Base-by-base conservation (phyloP, 2,797 vertebrate species). In the Notolabrus celidotus region DNA sequence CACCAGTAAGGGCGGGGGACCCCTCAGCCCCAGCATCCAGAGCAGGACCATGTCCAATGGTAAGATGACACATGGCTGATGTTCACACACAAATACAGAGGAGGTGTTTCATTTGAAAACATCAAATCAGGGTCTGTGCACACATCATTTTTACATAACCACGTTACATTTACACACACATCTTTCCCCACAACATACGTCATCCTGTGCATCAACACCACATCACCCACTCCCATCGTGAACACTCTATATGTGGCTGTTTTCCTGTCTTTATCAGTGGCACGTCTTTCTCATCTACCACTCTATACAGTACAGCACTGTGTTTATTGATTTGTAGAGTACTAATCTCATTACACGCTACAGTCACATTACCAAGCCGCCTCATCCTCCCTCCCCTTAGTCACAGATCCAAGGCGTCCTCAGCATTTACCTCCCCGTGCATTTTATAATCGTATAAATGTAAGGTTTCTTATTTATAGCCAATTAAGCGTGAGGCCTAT, bases 21-120 rank as follows among this genome's bases (percentile, higher is more conserved):
- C 98, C 0, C 94, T 99, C 72, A 99, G 98, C 89, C 98, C 98
- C 87, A 99, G 98, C 93, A 99, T 99, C 86, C 98, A 99, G 93
- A 98, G 97, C 85, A 94, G 98, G 89, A 99, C 98, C 85, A 97
- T 98, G 97, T 97, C 97, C 0, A 93, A 96, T 80, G 98, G 98
- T 99, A 93, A 1, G 82, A 58, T 14, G 39, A 52, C 62, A 46
- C 49, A 43, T 25, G 41, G 29, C 52, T 68, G 58, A 59, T 22
- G 64, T 67, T 62, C 72, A 46, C 16, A 58, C 68, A 50, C 23
- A 60, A 82, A 83, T 77, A 73, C 10, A 19, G 2, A 11, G 10
- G 38, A 20, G 20, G 16, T 80, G 61, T 80, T 74, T 82, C 72
- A 42, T 80, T 59, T 84, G 54, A 74, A 74, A 80, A 81, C 70